These are phyloP conservation scores for Crotalus viridis DNA, from an alignment of 2,113 vertebrate species.

Conservation along the genomic window DNA sequence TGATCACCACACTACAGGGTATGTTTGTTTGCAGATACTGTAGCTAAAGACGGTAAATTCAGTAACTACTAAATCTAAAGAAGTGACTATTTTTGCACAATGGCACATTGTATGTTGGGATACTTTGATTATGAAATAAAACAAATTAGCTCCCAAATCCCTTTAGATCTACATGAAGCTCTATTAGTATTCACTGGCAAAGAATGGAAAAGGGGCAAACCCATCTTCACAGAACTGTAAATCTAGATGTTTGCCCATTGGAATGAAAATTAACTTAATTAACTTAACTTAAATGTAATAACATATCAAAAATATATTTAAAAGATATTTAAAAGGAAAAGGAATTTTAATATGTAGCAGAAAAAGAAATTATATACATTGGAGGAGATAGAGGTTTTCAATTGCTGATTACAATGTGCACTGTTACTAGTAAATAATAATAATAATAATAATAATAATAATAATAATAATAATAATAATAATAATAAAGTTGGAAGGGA, in stretches of 20 bases:
- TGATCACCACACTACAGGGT: background rate
- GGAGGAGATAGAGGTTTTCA: background rate
- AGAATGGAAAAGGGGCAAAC: background rate
- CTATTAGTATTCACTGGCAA: background rate
- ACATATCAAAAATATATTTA: background rate
- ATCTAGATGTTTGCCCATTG: background rate
- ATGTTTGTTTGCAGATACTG: background rate
- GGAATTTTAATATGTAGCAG: background rate
- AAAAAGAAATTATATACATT: background rate
- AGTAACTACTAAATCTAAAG: background rate
- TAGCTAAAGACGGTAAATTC: background rate
- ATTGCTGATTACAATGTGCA: background rate
- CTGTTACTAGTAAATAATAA: slow-evolving; percentile 39
- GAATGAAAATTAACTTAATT: background rate
- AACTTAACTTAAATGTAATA: background rate
- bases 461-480: too few relatives aligned
- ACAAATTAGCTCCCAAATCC: background rate
- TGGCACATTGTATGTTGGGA: background rate
- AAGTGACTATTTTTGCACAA: background rate
- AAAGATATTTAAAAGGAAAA: background rate
- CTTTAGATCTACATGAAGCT: background rate
- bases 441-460: too few relatives aligned
- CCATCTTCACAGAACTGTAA: background rate
- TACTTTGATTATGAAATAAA: background rate
- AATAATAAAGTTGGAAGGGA: too few relatives aligned